These are phyloP conservation scores for Netelia inedita DNA, from an alignment of 2,888 invertebrate species.

Conservation along the genomic window DNA sequence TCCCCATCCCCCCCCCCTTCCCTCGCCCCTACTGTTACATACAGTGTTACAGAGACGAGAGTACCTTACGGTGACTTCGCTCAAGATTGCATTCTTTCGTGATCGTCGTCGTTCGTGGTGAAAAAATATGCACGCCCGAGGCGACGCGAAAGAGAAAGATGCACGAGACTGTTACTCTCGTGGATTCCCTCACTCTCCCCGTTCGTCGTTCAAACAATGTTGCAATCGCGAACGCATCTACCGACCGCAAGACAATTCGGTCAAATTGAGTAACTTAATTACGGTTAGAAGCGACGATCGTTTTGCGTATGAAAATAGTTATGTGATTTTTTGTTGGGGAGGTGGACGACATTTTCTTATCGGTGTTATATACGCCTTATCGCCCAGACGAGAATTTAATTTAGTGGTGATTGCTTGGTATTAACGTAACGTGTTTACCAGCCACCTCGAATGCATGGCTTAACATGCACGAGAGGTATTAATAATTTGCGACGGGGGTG, in stretches of 20 bases:
- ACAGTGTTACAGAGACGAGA: slow-evolving; percentile 46
- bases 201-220: slow-evolving; percentile 53
- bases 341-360: too few species aligned
- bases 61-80: slow-evolving; percentile 35
- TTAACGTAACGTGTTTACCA: not conserved
- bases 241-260: slow-evolving; percentile 63
- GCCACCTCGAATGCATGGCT: too few species aligned
- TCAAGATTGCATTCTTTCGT: slow-evolving; percentile 38
- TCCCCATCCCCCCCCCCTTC: not conserved
- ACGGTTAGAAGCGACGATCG: slow-evolving; percentile 8
- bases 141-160: slow-evolving; percentile 28
- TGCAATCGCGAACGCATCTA: slow-evolving; percentile 62
- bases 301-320: slow-evolving; percentile 3
- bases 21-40: slow-evolving; percentile 35
- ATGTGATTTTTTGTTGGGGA: too few species aligned
- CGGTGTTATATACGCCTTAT: not conserved
- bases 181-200: slow-evolving; percentile 19
- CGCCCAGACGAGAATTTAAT: slow-evolving; percentile 3
- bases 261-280: slow-evolving; percentile 69
- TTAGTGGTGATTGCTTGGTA: slow-evolving; percentile 4
- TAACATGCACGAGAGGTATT: too few species aligned
- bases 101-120: slow-evolving; percentile 17
- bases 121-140: slow-evolving; percentile 31
- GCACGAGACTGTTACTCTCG: slow-evolving; percentile 12
- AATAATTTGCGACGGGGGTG: too few species aligned